Base-by-base conservation (phyloP, 2,797 vertebrate species). In the Poecilia velifera region DNA sequence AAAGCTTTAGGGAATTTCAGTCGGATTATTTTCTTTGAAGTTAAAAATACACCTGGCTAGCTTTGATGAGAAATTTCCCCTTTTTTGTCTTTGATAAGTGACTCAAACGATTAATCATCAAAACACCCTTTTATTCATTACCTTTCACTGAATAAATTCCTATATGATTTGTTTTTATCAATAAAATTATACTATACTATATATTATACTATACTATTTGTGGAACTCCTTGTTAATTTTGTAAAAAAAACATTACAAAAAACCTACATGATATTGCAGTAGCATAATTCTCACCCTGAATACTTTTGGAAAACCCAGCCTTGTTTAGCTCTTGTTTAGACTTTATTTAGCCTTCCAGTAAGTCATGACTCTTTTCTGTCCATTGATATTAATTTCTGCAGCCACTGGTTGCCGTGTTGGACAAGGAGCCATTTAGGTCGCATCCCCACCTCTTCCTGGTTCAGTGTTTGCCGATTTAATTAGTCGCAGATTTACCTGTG, bases 11-110 rank as follows among this genome's bases (percentile, higher is more conserved):
- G 9, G 10, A 36, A 13, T 47, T 64, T 64, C 55, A 20, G 28
- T 34, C 57, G 34, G 51, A 74, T 68, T 68, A 22, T 68, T 68
- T 68, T 41, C 6, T 64, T 64, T 64, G 28, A 64, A 68, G 64
- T 68, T 39, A 39, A 68, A 41, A 68, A 41, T 68, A 68, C 8
- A 41, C 36, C 36, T 41, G 36, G 22, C 18, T 9, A 41, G 64
- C 36, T 22, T 68, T 68, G 31, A 25, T 12, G 36, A 68, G 36
- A 68, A 39, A 64, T 20, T 8, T 64, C 25, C 7, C 59, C 3
- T 22, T 68, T 22, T 68, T 41, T 66, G 49, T 41, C 18, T 22
- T 66, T 68, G 36, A 39, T 22, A 41, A 41, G 7, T 25, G 59
- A 64, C 62, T 39, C 20, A 68, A 68, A 41, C 22, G 20, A 41